Base-by-base conservation (phyloP, 2,888 invertebrate species). In the Drosophila parthenogenetica region DNA sequence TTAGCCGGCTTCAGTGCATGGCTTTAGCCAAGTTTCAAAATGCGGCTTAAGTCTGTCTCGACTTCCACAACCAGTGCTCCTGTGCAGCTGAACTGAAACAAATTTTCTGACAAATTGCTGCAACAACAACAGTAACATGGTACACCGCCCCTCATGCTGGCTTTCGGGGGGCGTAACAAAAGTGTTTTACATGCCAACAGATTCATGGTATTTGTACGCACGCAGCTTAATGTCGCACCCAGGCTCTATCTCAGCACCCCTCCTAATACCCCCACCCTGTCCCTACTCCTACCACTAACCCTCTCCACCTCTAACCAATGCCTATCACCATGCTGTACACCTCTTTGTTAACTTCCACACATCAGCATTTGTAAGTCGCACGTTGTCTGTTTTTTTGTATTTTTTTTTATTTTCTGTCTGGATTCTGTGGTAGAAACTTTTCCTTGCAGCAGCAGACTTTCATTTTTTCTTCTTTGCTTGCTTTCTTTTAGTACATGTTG, bases 201-300 rank as follows among this genome's bases (percentile, higher is more conserved):
- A 83, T 83, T 83, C 83, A 89, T 89, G 85, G 83, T 87, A 84
- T 84, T 87, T 84, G 85, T 87, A 89, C 87, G 83, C 87, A 89
- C 87, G 87, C 67, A 89, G 89, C 83, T 89, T 84, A 89, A 87
- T 89, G 85, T 84, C 87, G 73, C 85, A 87, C 60, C 79, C 64
- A 46, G 69, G 8, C 29, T 29, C 29, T 29, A 29, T 8, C 29
- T 29, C 69, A 50, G 51, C 68, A 13, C 32, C 48, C 49, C 17
- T 13, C 5, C 14, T 5, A 35, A 16, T 13, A 5, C 2, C 22
- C 13, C 7, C 0, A 1, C 2, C 45, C 19, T 19, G 5, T n/a
- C 10, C 32, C n/a, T 29, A 32, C 17, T 11, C 54, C 39, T n/a
- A 11, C 42, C 29, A n/a, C n/a, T n/a, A n/a, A n/a, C n/a, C n/a